These are phyloP conservation scores for Criorhina ranunculi DNA, from an alignment of 2,888 invertebrate genomes.

Conservation along the genomic window DNA sequence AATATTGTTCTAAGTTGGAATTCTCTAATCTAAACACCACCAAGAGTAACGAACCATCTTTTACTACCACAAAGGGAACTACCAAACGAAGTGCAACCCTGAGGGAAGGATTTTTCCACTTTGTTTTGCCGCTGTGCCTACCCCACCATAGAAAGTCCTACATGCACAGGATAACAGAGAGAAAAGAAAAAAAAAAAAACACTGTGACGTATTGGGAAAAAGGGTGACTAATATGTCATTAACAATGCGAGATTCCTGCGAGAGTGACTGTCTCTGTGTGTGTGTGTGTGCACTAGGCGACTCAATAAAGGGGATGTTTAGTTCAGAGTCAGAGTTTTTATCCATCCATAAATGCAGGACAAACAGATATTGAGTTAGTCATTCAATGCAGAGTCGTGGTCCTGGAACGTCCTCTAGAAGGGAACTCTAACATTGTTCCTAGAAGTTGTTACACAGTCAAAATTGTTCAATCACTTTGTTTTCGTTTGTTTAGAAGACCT, in stretches of 20 bases:
- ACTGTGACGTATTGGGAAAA: constrained; percentile 79
- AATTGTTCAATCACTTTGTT: constrained; percentile 11
- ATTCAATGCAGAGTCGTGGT: constrained; percentile 84
- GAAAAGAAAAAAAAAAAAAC: too few species aligned
- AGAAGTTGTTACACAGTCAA: constrained; percentile 34
- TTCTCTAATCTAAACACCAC: constrained; percentile 72
- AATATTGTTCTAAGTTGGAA: constrained; percentile 69
- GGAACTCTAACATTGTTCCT: constrained; percentile 57
- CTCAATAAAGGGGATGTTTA: constrained; percentile 78
- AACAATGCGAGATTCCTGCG: constrained; percentile 73
- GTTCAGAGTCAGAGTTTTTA: constrained; percentile 76
- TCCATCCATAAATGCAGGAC: constrained; percentile 83
- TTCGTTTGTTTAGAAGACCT: background rate
- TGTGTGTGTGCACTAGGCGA: constrained; percentile 70
- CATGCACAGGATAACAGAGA: constrained; percentile 77
- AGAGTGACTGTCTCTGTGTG: constrained; percentile 45
- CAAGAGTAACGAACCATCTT: constrained; percentile 60
- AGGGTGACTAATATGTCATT: constrained; percentile 83
- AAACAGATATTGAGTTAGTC: constrained; percentile 83
- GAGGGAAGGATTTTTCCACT: constrained; percentile 68
- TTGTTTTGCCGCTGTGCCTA: constrained; percentile 64
- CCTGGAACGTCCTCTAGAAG: constrained; percentile 79
- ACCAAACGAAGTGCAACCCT: constrained; percentile 71
- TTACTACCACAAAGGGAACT: constrained; percentile 61
- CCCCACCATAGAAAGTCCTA: constrained; percentile 82